A percentile compares a stretch with the other conserved stretches of the same genome.
These are phyloP conservation scores for Antennarius striatus DNA, from an alignment of 2,113 vertebrate species.

Conservation along the genomic window DNA sequence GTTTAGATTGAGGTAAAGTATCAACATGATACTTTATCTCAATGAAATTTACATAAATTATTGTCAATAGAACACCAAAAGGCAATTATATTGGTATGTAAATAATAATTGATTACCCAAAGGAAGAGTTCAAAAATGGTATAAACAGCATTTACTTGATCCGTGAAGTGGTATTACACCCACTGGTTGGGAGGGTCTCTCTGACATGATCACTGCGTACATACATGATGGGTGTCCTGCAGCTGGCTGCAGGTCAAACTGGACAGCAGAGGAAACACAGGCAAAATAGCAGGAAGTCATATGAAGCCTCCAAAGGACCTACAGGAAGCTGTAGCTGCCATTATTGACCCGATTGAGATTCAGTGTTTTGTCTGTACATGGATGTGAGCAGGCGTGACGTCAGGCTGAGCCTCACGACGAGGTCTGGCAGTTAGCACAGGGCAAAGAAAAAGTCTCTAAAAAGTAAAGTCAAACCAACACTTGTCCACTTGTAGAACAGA, in stretches of 20 bases:
- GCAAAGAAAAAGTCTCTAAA: not conserved
- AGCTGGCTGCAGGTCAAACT: constrained; percentile 45
- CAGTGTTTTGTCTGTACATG: not conserved
- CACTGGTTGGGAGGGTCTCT: too few species aligned
- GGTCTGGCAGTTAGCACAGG: too few species aligned
- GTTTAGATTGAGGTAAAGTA: too few species aligned
- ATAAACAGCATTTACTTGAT: too few species aligned
- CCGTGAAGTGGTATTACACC: too few species aligned
- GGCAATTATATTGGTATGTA: too few species aligned
- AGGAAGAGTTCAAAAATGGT: too few species aligned
- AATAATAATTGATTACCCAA: too few species aligned
- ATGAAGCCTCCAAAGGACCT: constrained; percentile 53
- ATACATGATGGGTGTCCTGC: constrained; percentile 8
- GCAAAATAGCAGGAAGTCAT: constrained; percentile 79
- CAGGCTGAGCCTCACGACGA: too few species aligned
- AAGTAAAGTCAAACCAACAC: not conserved
- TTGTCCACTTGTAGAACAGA: not conserved
- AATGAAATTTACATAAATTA: too few species aligned
- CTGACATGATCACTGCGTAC: not conserved
- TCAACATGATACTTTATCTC: too few species aligned
- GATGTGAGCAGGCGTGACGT: not conserved
- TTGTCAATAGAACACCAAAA: too few species aligned
- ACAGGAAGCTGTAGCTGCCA: constrained; percentile 72
- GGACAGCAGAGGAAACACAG: constrained; percentile 64
- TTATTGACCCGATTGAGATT: constrained; percentile 51